These are phyloP conservation scores for Aphelenchoides fujianensis DNA, from an alignment of 1,140 invertebrate genomes.

Conservation along the genomic window DNA sequence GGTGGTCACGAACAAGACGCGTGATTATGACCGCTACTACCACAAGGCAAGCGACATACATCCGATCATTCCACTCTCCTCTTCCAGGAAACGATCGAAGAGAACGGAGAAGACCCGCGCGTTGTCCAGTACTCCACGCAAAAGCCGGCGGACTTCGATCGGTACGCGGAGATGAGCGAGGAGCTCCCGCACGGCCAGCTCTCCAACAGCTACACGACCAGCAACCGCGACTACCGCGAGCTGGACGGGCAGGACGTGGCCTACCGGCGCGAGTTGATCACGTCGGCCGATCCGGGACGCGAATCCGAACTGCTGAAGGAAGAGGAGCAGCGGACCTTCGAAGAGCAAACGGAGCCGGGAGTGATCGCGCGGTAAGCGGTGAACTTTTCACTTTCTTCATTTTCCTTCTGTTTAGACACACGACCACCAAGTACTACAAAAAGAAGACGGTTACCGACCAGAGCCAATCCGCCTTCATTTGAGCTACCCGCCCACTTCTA, in stretches of 20 bases:
- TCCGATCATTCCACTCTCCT: neutral
- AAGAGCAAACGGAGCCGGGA: constrained; percentile 53
- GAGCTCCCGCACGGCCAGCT: constrained; percentile 43
- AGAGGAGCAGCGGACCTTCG: constrained; percentile 51
- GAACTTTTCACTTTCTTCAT: neutral
- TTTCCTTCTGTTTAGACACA: constrained; percentile 40
- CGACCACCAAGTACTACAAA: constrained; percentile 59
- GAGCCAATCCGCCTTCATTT: too few species aligned
- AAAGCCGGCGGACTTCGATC: constrained; percentile 37
- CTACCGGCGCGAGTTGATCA: constrained; percentile 51
- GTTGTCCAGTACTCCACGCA: neutral
- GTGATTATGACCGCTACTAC: constrained; percentile 29
- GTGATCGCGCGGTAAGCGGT: constrained; percentile 47
- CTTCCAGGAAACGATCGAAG: constrained; percentile 35
- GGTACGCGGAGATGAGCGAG: constrained; percentile 47
- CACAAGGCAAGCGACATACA: constrained; percentile 25
- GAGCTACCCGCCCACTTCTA: too few species aligned
- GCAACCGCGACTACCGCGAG: constrained; percentile 44
- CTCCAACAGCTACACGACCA: constrained; percentile 47
- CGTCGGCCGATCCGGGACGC: constrained; percentile 47
- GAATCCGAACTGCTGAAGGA: constrained; percentile 50
- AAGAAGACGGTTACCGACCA: constrained; percentile 54
- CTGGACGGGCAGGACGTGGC: constrained; percentile 43
- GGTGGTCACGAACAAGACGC: neutral
- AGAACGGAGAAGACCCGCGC: constrained; percentile 19